A percentile compares a stretch with the other conserved stretches of the same genome.
Conservation (phyloP, 2,888 invertebrate genomes). For the Blastobasis adustella region DNA sequence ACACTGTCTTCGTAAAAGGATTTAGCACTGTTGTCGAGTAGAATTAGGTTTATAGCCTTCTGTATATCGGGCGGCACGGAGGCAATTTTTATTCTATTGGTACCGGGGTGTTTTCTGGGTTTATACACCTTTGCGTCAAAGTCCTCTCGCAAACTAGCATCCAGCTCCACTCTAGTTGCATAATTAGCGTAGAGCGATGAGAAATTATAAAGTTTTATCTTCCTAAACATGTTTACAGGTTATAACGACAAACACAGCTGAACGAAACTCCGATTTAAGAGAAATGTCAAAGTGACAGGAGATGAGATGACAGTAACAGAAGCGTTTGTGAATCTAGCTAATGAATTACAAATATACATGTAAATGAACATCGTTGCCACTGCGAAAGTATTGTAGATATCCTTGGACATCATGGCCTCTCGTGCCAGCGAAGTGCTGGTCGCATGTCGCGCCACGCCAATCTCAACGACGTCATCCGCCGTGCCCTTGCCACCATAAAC, state of each 20-base stretch:
- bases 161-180: constrained; percentile 63
- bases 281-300: constrained; percentile 2
- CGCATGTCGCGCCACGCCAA: too few species aligned
- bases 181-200: constrained; percentile 34
- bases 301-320: neutral
- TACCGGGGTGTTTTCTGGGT: constrained; percentile 84
- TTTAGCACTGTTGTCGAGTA: constrained; percentile 76
- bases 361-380: too few species aligned
- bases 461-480: too few species aligned
- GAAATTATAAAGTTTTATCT: constrained; percentile 34
- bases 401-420: too few species aligned
- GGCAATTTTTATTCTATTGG: constrained; percentile 66
- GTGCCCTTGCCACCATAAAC: too few species aligned
- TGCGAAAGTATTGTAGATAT: too few species aligned
- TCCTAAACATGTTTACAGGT: constrained; percentile 49
- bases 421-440: too few species aligned
- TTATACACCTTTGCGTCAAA: constrained; percentile 73
- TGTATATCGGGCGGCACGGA: constrained; percentile 76
- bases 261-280: neutral
- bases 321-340: too few species aligned
- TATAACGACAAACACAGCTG: constrained; percentile 3
- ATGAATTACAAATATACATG: too few species aligned
- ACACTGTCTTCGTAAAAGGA: constrained; percentile 68
- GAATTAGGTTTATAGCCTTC: constrained; percentile 69
- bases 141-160: constrained; percentile 58